Base-by-base conservation (phyloP, 2,113 vertebrate species). In the Chloropsis cyanopogon region DNA sequence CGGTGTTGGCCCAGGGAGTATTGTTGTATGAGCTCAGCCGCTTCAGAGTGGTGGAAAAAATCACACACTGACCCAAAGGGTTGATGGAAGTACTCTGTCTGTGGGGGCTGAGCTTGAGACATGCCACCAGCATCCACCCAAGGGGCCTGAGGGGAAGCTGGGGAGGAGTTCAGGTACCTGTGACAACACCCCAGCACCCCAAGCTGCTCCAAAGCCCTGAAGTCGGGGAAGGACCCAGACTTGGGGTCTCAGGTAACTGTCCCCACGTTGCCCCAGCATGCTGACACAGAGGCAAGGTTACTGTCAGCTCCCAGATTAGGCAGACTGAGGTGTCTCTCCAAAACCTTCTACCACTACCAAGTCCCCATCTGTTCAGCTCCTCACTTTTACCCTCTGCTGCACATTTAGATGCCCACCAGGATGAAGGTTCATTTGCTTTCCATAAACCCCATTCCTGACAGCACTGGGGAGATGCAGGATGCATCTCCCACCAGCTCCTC, bases 1-100 rank as follows among this genome's bases (percentile, higher is more conserved):
- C 6, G 0, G 90, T 8, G 60, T 47, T 96, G 91, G 95, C 95
- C 76, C 39, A 1, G n/a, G 47, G 57, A 91, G 88, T 91, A 82
- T 91, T 92, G 86, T 82, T 95, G 70, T 72, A 91, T 91, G 96
- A 96, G 91, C 91, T 96, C 94, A 95, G 86, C 19, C 4, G 14
- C 70, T 79, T 31, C 1, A 4, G 46, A 89, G 63, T 0, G 0
- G 80, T 66, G 94, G 94, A 92, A 94, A 95, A 91, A 92, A 80
- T 77, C 91, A 91, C 3, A 1, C 61, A 1, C 19, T n/a, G 68
- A 80, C 59, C 76, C 0, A 0, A 59, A 61, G 66, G 42, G n/a
- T 47, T 0, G 19, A 49, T 1, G 1, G 81, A 47, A 95, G 72
- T 73, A 68, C 39, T 50, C 2, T 0, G 69, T 7, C 69, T 20